Percentiles rank a stretch among this genome's conserved stretches.
These are phyloP conservation scores for Drosophila helvetica DNA, from an alignment of 2,888 invertebrate genomes.

Conservation along the genomic window DNA sequence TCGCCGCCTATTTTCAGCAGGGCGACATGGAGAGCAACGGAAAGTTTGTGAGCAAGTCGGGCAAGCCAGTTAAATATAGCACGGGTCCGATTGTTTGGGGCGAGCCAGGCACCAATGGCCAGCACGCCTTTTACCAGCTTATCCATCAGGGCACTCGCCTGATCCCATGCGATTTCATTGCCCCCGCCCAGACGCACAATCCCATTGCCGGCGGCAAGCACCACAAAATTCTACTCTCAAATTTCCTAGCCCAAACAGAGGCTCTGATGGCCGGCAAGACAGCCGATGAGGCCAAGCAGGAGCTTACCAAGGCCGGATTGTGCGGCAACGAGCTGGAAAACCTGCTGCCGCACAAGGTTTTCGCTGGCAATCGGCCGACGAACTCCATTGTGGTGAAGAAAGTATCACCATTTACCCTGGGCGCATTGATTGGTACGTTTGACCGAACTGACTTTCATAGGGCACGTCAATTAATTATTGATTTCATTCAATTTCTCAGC, in stretches of 20 bases:
- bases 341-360: conserved; percentile 97
- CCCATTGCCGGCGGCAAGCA: conserved; percentile 91
- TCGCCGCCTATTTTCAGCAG: conserved; percentile 99
- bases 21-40: conserved; percentile 99
- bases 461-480: conserved; percentile 3
- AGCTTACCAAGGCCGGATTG: conserved; percentile 92
- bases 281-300: conserved; percentile 87
- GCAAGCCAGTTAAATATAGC: conserved; percentile 83
- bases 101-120: conserved; percentile 99
- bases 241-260: conserved; percentile 99
- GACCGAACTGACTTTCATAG: not conserved
- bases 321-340: conserved; percentile 89
- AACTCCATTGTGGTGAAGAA: conserved; percentile 97
- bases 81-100: conserved; percentile 87
- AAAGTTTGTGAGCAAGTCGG: conserved; percentile 92
- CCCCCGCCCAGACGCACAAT: conserved; percentile 96
- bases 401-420: conserved; percentile 96
- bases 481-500: conserved; percentile 85
- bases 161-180: conserved; percentile 98
- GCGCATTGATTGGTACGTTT: conserved; percentile 93
- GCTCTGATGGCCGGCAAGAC: conserved; percentile 94
- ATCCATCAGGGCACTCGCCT: conserved; percentile 94
- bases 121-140: conserved; percentile 99
- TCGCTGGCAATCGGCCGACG: conserved; percentile 98
- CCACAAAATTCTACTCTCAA: conserved; percentile 97